Evolutionary conservation across 2,113 vertebrate species (phyloP).

Genomic region (Phaetusa simplex): DNA sequence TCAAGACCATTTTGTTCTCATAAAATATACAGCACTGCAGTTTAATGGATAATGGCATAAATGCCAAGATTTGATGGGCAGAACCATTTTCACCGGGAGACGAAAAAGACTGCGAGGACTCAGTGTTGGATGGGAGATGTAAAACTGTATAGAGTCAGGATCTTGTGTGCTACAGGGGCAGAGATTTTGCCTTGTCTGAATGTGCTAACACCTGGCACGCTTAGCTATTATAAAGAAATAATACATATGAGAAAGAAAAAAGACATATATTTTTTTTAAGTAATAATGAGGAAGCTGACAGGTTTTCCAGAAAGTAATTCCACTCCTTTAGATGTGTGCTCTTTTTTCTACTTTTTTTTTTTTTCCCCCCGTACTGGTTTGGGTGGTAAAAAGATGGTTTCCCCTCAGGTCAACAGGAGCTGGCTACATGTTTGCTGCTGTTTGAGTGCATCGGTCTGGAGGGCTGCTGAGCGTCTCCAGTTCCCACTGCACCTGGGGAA

Average conservation of each 20-base stretch:
- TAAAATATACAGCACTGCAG: conserved; percentile 57
- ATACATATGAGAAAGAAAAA: not conserved
- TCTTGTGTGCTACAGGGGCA: not conserved
- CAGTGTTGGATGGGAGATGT: not conserved
- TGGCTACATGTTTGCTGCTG: not conserved
- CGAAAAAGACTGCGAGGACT: not conserved
- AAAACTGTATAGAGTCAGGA: not conserved
- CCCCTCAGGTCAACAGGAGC: not conserved
- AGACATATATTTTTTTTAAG: not conserved
- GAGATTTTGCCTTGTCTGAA: not conserved
- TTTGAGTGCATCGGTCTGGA: not conserved
- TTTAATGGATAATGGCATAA: conserved; percentile 56
- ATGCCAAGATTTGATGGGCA: conserved; percentile 54
- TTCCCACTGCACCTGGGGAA: not conserved
- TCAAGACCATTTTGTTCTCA: conserved; percentile 63
- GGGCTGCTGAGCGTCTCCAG: not conserved
- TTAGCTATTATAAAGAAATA: not conserved
- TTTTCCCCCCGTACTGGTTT: not conserved
- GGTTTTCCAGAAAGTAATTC: not conserved
- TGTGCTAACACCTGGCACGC: not conserved
- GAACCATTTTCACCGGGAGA: conserved; percentile 35
- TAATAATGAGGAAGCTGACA: not conserved
- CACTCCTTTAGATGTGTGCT: not conserved
- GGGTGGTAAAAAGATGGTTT: not conserved
- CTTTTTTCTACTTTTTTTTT: not conserved